Evolutionary conservation across 1,140 invertebrate genomes (phyloP).

Genomic region (Drosophila lacteicornis): DNA sequence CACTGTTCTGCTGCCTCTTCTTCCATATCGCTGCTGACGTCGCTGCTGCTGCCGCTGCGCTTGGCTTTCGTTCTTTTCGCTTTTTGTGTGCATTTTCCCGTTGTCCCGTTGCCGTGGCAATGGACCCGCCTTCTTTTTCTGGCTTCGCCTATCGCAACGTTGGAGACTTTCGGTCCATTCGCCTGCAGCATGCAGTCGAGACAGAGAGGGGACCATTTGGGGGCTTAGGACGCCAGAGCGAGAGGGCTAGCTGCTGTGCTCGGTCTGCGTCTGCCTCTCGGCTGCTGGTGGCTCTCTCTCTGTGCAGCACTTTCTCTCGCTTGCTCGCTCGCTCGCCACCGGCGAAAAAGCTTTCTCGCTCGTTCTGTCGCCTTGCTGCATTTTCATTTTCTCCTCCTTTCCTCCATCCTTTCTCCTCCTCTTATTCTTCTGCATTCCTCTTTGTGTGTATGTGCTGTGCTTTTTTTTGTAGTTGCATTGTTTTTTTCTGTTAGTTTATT

Average conservation of each 20-base stretch:
- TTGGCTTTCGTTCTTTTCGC: conserved; percentile 28
- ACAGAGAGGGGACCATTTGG: conserved; percentile 14
- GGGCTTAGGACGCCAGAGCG: conserved; percentile 6
- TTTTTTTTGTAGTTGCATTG: conserved; percentile 33
- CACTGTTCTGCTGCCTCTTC: conserved; percentile 25
- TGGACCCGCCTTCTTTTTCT: conserved; percentile 80
- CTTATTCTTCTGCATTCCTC: conserved; percentile 9
- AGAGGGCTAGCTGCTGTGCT: conserved; percentile 20
- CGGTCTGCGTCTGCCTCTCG: conserved; percentile 22
- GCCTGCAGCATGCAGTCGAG: conserved; percentile 58
- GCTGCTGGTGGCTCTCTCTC: conserved; percentile 14
- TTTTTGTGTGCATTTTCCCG: conserved; percentile 67
- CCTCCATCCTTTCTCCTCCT: not conserved
- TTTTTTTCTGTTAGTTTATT: conserved; percentile 34
- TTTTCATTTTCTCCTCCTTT: not conserved
- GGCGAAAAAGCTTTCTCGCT: conserved; percentile 4
- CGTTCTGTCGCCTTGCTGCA: conserved; percentile 19
- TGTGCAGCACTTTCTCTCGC: conserved; percentile 21
- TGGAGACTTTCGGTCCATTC: conserved; percentile 43
- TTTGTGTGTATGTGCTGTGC: conserved; percentile 7
- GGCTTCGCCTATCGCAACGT: conserved; percentile 74
- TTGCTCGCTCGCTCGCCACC: conserved; percentile 11
- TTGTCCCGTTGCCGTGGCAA: conserved; percentile 66
- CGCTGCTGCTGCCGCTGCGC: conserved; percentile 33
- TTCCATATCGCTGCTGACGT: conserved; percentile 21